A percentile compares a stretch with the other conserved stretches of the same genome.
Evolutionary conservation across 2,113 vertebrate genomes (phyloP).

Genomic region (Lutjanus erythropterus): DNA sequence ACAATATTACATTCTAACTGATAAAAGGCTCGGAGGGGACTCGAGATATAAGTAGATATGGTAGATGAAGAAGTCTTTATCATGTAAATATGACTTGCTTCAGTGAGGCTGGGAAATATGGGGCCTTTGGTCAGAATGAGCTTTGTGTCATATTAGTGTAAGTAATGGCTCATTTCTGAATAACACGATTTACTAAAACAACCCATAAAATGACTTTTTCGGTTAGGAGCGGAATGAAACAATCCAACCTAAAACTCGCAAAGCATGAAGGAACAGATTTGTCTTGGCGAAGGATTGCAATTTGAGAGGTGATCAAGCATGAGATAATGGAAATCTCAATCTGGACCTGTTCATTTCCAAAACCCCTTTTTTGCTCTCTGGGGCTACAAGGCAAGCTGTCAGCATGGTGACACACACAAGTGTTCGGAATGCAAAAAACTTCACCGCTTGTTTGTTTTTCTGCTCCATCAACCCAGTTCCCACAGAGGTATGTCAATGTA

Average conservation of each 20-base stretch:
- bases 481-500: conserved; percentile 52
- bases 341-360: conserved; percentile 69
- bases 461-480: conserved; percentile 51
- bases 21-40: conserved; percentile 55
- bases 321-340: conserved; percentile 71
- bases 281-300: conserved; percentile 69
- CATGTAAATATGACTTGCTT: conserved; percentile 73
- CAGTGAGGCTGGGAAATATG: conserved; percentile 55
- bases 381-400: conserved; percentile 64
- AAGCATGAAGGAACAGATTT: conserved; percentile 76
- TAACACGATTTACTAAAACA: conserved; percentile 70
- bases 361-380: conserved; percentile 17
- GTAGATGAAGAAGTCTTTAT: conserved; percentile 68
- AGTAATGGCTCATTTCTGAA: conserved; percentile 70
- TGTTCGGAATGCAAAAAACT: conserved; percentile 43
- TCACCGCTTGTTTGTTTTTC: conserved; percentile 57
- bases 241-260: conserved; percentile 55
- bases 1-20: conserved; percentile 49
- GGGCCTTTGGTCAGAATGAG: conserved; percentile 64
- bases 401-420: conserved; percentile 37
- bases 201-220: conserved; percentile 68
- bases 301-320: conserved; percentile 76
- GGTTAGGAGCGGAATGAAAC: conserved; percentile 53
- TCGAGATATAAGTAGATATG: conserved; percentile 55
- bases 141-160: conserved; percentile 71